A percentile compares a stretch with the other conserved stretches of the same genome.
Evolutionary conservation across 2,797 vertebrate species (phyloP).

Genomic region (Lagorchestes hirsutus): DNA sequence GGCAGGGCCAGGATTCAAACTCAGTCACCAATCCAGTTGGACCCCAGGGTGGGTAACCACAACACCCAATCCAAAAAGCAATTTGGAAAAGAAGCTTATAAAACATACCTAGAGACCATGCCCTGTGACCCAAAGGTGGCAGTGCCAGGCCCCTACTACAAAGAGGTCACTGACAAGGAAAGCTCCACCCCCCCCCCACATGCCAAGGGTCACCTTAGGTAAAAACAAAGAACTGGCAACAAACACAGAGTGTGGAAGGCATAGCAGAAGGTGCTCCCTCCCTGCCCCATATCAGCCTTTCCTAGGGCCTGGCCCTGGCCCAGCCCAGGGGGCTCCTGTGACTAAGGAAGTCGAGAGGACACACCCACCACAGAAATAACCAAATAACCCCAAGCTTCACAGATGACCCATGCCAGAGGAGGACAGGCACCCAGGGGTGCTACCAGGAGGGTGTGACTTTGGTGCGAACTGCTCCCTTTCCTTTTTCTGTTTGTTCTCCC

Average conservation of each 20-base stretch:
- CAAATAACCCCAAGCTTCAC: too few species aligned
- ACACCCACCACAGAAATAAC: too few species aligned
- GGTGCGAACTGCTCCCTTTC: too few species aligned
- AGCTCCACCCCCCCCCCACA: neutral
- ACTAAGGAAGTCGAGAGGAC: too few species aligned
- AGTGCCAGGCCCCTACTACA: neutral
- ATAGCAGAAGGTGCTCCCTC: too few species aligned
- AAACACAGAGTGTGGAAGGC: rapidly evolving
- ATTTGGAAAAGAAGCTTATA: neutral
- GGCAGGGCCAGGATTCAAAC: neutral
- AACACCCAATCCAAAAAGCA: neutral
- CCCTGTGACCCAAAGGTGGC: neutral
- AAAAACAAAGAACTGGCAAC: neutral
- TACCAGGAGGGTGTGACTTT: too few species aligned
- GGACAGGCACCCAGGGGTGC: too few species aligned
- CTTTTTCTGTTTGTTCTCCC: neutral
- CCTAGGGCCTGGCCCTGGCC: too few species aligned
- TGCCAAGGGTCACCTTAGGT: neutral
- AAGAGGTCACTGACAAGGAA: neutral
- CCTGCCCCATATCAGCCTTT: too few species aligned
- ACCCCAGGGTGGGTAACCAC: neutral
- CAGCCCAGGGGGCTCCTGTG: neutral
- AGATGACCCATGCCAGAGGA: neutral
- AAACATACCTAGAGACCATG: neutral
- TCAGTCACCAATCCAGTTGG: neutral